Base-by-base conservation (phyloP, 2,888 invertebrate genomes). In the Zaprionus lineosus region DNA sequence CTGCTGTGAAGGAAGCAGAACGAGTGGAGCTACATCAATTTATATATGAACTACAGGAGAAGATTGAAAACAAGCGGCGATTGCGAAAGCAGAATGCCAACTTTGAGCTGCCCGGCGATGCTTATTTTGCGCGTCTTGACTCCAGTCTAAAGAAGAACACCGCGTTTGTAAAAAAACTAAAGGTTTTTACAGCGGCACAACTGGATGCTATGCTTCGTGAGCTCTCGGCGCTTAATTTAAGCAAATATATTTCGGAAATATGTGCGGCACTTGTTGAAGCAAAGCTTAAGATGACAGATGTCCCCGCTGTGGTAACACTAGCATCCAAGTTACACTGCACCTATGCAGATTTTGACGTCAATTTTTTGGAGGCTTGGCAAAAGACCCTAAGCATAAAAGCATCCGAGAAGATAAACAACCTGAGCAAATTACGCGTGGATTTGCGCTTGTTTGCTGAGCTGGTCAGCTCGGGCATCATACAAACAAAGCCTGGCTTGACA, bases 111-210 rank as follows among this genome's bases (percentile, higher is more conserved):
- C 96, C 97, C 1, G 95, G 96, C n/a, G 97, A 97, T 73, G 93
- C 94, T 11, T 92, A 95, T 86, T 97, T 97, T 86, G 94, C 94
- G 8, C 96, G 95, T 89, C 91, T 99, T 37, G 99, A 99, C 89
- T 98, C 98, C 0, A 98, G 95, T 79, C 91, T 99, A n/a, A 99
- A 98, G 90, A 98, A 97, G 88, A 99, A 99, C 85, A 98, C 98
- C 1, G 96, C 98, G 0, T 99, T 99, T 90, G 98, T 99, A 0
- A 98, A 98, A 87, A 98, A 98, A 90, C 90, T 99, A 64, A 97
- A 95, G 88, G 96, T 95, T 53, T 96, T 98, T 82, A 96, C 96
- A 56, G 94, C 97, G 18, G 91, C 93, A 0, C 97, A 97, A 87
- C 91, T 96, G 53, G 96, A 97, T 44, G 90, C 92, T 0, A 91